Base-by-base conservation (phyloP, 2,888 invertebrate species). In the Mythimna loreyi region DNA sequence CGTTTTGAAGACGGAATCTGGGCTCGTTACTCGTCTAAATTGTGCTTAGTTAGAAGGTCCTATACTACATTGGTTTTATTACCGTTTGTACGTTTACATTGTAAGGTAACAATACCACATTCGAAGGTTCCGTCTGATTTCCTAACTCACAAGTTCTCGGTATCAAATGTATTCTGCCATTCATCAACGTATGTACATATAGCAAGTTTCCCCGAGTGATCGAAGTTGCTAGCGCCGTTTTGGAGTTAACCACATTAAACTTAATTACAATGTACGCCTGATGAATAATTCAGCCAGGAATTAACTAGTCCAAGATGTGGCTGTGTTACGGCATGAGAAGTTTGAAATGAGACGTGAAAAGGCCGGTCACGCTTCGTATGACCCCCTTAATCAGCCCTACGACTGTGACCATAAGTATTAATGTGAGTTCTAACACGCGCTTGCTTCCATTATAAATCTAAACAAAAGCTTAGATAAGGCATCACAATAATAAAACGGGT, bases 261-360 rank as follows among this genome's bases (percentile, higher is more conserved):
- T 85, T 85, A 84, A 84, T 84, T 84, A 84, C 83, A 85, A 75
- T 81, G 81, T 85, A 83, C 83, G 83, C 77, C 58, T 70, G 76
- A 83, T 88, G 86, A 88, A 88, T 87, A 86, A 87, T 88, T 86
- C 84, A 85, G 73, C 74, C 75, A 78, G 78, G 85, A 76, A 80
- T 83, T 82, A 85, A 86, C 85, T 87, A 85, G 85, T 81, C 85
- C 80, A 82, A 80, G 81, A 82, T 87, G 82, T 80, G 78, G 73
- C 66, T 67, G 75, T 78, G 81, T 80, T 77, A 75, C 82, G 79
- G 72, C 81, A 82, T 80, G 79, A 86, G 74, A 72, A 72, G 82
- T 78, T 83, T 75, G 72, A 85, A 84, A 81, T 78, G 79, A 80
- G 77, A 82, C 79, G 85, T 78, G 78, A 86, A 87, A 83, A 83